Base-by-base conservation (phyloP, 1,140 invertebrate species). In the Orussus abietinus region DNA sequence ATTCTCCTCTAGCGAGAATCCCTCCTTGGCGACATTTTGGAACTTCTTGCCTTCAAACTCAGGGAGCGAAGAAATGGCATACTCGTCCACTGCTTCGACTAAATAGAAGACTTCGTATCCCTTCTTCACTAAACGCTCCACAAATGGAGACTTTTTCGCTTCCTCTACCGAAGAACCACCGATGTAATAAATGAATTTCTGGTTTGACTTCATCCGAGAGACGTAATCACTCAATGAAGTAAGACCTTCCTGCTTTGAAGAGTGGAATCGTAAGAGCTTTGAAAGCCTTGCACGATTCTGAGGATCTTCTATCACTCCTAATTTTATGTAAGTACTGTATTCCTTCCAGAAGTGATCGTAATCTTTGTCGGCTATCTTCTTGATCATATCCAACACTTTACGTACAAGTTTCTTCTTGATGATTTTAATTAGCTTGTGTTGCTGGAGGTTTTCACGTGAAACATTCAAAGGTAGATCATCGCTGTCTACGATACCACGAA, bases 11-110 rank as follows among this genome's bases (percentile, higher is more conserved):
- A 99, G 66, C 38, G 85, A 83, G 55, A 99, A 84, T 2, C 96
- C 95, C 76, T 99, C 97, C 71, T 99, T 99, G 44, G 97, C 97
- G 20, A 98, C 92, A 65, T 99, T 99, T 74, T 98, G 95, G 86
- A 99, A 97, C 71, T 98, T 98, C 75, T 98, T 97, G 18, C 93
- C 92, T 59, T 99, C 96, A 72, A 95, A 99, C 72, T 99, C 96
- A n/a, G 97, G 95, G 56, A 99, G 72, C 5, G 92, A 85, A 29
- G 95, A 94, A 40, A 99, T 90, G 49, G 90, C 86, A 72, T 99
- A 99, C 72, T 99, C 96, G 75, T 99, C 97, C 22, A 99, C 92
- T 37, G 97, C 92, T 73, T 99, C 97, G 1, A 86, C 85, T 9
- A 99, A 75, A 61, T 91, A 99, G 9, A 99, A 68, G 30, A 99